Evolutionary conservation across 2,888 invertebrate genomes (phyloP), one percentile per base, ranked within the genome.

Genomic region (Polylopha cassiicola): DNA sequence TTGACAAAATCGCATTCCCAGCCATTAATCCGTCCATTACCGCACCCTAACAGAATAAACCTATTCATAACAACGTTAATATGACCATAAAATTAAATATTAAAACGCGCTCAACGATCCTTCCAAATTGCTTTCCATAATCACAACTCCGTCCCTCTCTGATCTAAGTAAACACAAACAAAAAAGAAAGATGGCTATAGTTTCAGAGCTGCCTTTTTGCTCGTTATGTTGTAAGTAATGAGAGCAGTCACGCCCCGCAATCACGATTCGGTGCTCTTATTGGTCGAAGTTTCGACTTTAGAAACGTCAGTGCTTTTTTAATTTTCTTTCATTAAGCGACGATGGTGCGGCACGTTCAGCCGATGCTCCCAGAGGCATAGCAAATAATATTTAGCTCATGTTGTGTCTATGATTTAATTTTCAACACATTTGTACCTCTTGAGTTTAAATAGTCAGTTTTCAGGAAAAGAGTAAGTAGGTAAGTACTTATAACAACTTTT

Each of bases 31-130:
- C 44, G 41, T 57, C 72, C 79, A 80, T 82, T 79, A 74, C 60
- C 51, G 58, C 65, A 58, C 59, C 51, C 61, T 73, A 76, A 75
- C 56, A 60, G 53, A 68, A 71, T 69, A 58, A 67, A 74, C 65
- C 72, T 76, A 78, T 76, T 79, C 76, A 79, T 75, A 80, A 78
- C 73, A 75, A 75, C 53, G 52, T 65, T 76, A 73, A 74, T 77
- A 73, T 63, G 60, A 65, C 71, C 71, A 78, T 78, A 70, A 80
- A 75, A 77, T 82, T 79, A 81, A 85, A 84, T 80, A 64, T 62
- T 61, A 79, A 74, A 79, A 79, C 77, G 73, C 61, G 61, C 71
- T 75, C 48, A 59, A 63, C 65, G 61, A 59, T 56, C 66, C 61
- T 53, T 53, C 59, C 56, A 70, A 71, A 69, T 71, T 65, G 65